Evolutionary conservation across 2,113 vertebrate species (phyloP).

Genomic region (Australoheros scitulus): DNA sequence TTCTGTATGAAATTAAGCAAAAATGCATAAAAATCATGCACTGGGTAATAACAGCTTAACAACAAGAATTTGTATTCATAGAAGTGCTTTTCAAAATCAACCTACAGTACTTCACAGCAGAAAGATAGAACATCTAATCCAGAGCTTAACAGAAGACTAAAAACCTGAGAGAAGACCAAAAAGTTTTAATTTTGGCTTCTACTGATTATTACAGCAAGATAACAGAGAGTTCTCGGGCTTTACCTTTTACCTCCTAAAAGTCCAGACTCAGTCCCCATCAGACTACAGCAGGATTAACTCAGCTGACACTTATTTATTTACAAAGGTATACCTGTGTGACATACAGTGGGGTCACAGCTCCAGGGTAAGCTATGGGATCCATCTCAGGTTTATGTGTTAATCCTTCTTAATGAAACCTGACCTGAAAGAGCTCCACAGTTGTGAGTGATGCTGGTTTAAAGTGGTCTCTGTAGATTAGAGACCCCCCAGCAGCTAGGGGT

Average conservation of each 20-base stretch:
- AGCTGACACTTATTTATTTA: too few species aligned
- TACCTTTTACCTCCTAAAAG: too few species aligned
- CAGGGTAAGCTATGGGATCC: not conserved
- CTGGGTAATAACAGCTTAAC: not conserved
- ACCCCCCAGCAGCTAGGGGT: rapidly evolving
- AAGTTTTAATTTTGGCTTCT: too few species aligned
- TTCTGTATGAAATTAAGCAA: not conserved
- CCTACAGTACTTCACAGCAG: too few species aligned
- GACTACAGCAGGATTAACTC: too few species aligned
- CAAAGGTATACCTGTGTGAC: too few species aligned
- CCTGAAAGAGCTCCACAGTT: not conserved
- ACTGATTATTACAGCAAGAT: too few species aligned
- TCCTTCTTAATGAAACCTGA: not conserved
- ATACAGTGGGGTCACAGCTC: not conserved
- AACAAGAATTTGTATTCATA: not conserved
- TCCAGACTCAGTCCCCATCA: too few species aligned
- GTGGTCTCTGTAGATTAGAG: not conserved
- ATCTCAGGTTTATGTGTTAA: not conserved
- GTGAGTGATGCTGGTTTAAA: not conserved
- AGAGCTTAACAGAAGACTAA: too few species aligned
- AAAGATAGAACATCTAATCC: too few species aligned
- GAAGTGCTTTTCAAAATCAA: not conserved
- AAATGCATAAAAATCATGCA: not conserved
- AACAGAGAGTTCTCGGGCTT: too few species aligned
- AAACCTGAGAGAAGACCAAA: too few species aligned